A percentile compares a stretch with the other conserved stretches of the same genome.
Conservation (phyloP, 2,113 vertebrate species). For the Numenius arquata region DNA sequence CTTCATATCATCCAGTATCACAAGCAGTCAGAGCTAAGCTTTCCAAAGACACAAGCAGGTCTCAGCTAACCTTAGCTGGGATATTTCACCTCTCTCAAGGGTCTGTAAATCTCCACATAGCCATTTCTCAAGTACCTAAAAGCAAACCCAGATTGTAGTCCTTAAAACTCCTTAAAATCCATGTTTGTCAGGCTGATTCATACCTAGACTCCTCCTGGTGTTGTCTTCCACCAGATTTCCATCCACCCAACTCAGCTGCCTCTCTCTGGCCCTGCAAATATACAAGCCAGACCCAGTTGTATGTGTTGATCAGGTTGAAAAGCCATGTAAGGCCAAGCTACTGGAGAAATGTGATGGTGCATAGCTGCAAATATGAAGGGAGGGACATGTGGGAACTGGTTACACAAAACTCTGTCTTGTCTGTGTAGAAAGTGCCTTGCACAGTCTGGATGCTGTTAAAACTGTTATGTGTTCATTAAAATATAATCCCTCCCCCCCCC, state of each 20-base stretch:
- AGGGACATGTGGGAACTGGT: neutral
- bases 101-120: neutral
- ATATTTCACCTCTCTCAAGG: neutral
- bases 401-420: neutral
- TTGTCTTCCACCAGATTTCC: neutral
- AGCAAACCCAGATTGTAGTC: neutral
- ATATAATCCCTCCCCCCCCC: neutral
- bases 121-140: neutral
- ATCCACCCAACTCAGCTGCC: neutral
- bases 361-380: neutral
- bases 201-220: neutral
- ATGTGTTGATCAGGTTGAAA: neutral
- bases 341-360: neutral
- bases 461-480: neutral
- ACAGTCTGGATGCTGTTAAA: neutral
- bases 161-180: neutral
- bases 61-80: rapidly evolving
- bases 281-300: neutral
- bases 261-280: rapidly evolving
- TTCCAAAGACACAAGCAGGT: neutral
- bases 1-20: neutral
- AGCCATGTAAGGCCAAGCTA: neutral
- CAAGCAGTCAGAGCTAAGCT: neutral
- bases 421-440: neutral
- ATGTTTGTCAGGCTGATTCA: neutral